Base-by-base conservation (phyloP, 2,797 vertebrate species). In the Morelia viridis region DNA sequence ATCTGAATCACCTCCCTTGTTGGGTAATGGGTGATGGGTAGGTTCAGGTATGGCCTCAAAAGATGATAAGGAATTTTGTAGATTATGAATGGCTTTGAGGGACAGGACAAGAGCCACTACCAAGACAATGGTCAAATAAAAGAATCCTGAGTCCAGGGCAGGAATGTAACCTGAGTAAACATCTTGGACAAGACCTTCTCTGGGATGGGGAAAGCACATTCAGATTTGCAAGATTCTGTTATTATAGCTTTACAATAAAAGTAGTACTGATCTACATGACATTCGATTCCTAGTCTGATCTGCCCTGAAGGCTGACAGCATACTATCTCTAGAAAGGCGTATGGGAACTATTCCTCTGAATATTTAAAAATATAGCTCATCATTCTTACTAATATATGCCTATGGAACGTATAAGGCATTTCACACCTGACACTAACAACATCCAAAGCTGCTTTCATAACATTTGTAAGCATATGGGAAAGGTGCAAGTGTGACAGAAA, bases 61-160 rank as follows among this genome's bases (percentile, higher is more conserved):
- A 95, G 46, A 89, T 31, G 50, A 90, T 88, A 76, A 76, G 90
- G 92, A 65, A 86, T 64, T 53, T 93, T 88, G 91, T 61, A 87
- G 90, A 50, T 94, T 95, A 92, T 87, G 89, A 95, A 91, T 94
- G 92, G 92, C 91, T 31, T 41, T 41, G 68, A 76, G 68, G 68
- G 17, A 35, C 31, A 76, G 35, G 17, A 31, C 64, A 68, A 68
- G 19, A 76, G 31, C 7, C 35, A 35, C 35, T 76, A 76, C 31
- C 68, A 76, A 76, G 17, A 41, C 19, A 76, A 76, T 8, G 15
- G 17, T 76, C 35, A 76, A 76, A 60, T 60, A 60, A 60, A 41
- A 35, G 19, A 41, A 31, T 35, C 31, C 35, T 76, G 31, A 76
- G 17, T 76, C 68, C 19, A 7, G 6, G 7, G 31, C 31, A 76